Conservation (phyloP, 2,888 invertebrate genomes). For the Drosophila neonasuta region DNA sequence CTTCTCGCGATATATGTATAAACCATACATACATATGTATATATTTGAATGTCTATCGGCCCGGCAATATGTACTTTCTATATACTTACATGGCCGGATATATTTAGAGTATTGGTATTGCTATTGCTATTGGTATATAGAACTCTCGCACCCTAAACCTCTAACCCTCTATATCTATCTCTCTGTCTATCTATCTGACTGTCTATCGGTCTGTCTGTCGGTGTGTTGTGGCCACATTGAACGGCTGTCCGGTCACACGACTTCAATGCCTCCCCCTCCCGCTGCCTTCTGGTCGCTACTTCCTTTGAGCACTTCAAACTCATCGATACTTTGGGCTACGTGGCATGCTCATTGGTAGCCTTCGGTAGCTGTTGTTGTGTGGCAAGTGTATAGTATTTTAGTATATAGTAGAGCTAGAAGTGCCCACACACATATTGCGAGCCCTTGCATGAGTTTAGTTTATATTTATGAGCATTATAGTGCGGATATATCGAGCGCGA, state of each 20-base stretch:
- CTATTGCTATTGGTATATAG: slow-evolving; percentile 28
- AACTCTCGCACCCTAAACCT: not conserved
- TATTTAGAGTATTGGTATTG: slow-evolving; percentile 16
- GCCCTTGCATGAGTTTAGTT: slow-evolving; percentile 79
- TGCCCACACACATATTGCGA: slow-evolving; percentile 53
- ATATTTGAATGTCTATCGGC: slow-evolving; percentile 6
- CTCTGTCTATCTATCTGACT: too few relatives aligned
- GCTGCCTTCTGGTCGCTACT: slow-evolving; percentile 2
- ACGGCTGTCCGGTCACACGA: slow-evolving; percentile 75
- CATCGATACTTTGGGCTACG: slow-evolving; percentile 74
- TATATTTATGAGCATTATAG: slow-evolving; percentile 82
- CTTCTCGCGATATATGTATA: slow-evolving; percentile 20
- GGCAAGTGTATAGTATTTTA: not conserved
- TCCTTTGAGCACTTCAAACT: slow-evolving; percentile 68
- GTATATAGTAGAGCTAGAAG: slow-evolving; percentile 22
- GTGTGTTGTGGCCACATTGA: slow-evolving; percentile 58
- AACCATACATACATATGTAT: slow-evolving; percentile 11
- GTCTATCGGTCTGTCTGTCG: not conserved
- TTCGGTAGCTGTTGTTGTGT: slow-evolving; percentile 11
- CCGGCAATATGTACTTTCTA: slow-evolving; percentile 4
- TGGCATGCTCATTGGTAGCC: slow-evolving; percentile 66
- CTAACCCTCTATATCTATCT: slow-evolving; percentile 38
- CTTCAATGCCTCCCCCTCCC: slow-evolving; percentile 3
- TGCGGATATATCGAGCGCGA: slow-evolving; percentile 80
- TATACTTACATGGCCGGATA: slow-evolving; percentile 19